Conservation (phyloP, 2,888 invertebrate species). For the Polyommatus iphigenia region DNA sequence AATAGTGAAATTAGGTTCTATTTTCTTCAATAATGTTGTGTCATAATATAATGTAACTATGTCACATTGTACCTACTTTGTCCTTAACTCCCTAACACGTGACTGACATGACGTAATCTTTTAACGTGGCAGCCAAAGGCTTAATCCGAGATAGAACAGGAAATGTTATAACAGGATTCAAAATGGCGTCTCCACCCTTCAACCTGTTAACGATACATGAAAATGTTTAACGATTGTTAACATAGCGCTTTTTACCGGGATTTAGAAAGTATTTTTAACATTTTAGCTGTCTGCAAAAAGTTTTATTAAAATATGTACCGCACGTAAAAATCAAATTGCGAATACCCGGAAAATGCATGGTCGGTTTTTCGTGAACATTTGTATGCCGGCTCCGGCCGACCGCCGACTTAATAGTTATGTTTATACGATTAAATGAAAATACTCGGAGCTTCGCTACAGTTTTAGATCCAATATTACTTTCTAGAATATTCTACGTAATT, state of each 20-base stretch:
- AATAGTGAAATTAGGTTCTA: too few relatives aligned
- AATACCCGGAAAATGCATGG: conserved; percentile 33
- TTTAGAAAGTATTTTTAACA: conserved; percentile 32
- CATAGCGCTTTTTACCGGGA: background rate
- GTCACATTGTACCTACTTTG: background rate
- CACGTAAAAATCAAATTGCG: conserved; percentile 35
- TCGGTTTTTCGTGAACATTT: conserved; percentile 39
- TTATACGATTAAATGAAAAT: conserved; percentile 36
- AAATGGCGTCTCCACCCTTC: background rate
- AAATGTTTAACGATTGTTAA: background rate
- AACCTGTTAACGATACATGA: background rate
- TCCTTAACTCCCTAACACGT: background rate
- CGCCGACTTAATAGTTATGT: conserved; percentile 37
- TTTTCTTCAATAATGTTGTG: too few relatives aligned
- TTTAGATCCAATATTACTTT: conserved; percentile 13
- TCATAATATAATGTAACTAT: background rate
- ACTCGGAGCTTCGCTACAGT: background rate
- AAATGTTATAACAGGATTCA: background rate
- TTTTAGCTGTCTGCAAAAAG: background rate
- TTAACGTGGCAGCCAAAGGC: background rate
- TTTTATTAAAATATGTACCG: conserved; percentile 23
- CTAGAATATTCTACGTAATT: conserved; percentile 19
- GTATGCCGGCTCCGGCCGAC: conserved; percentile 38
- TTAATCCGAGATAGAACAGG: background rate
- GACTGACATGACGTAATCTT: background rate